Evolutionary conservation across 1,140 invertebrate species (phyloP).

Genomic region (Theocolax elegans): DNA sequence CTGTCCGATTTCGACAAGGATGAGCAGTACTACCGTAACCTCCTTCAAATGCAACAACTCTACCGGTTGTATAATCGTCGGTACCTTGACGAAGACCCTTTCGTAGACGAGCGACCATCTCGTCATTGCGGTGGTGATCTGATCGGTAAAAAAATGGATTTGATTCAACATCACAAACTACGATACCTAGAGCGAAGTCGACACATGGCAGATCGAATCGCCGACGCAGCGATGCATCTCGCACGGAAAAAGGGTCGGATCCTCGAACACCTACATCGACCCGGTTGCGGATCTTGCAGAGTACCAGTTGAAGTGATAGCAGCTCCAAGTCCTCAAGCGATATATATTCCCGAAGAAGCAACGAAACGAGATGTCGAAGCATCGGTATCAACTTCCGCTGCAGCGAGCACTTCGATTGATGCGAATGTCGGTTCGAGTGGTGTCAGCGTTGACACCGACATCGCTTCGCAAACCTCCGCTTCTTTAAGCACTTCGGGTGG

Average conservation of each 20-base stretch:
- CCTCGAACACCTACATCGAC: neutral
- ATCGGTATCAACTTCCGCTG: neutral
- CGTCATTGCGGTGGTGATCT: neutral
- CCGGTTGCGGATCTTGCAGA: neutral
- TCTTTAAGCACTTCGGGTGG: too few relatives aligned
- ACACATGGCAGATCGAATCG: neutral
- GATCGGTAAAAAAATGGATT: neutral
- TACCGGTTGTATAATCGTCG: slow-evolving; percentile 12
- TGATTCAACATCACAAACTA: neutral
- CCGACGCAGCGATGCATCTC: neutral
- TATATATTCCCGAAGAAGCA: neutral
- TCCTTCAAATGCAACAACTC: neutral
- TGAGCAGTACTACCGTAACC: neutral
- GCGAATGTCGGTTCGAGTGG: neutral
- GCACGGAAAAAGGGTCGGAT: neutral
- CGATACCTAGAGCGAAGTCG: slow-evolving; percentile 2
- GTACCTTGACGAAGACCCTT: neutral
- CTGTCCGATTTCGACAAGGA: slow-evolving; percentile 17
- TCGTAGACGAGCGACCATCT: neutral
- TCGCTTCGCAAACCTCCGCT: too few relatives aligned
- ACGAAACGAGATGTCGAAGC: slow-evolving; percentile 16
- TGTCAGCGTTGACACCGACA: too few relatives aligned
- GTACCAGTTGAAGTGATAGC: neutral
- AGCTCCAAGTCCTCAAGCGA: neutral
- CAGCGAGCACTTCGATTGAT: neutral